Conservation (phyloP, 2,888 invertebrate species). For the Tridacna crocea region DNA sequence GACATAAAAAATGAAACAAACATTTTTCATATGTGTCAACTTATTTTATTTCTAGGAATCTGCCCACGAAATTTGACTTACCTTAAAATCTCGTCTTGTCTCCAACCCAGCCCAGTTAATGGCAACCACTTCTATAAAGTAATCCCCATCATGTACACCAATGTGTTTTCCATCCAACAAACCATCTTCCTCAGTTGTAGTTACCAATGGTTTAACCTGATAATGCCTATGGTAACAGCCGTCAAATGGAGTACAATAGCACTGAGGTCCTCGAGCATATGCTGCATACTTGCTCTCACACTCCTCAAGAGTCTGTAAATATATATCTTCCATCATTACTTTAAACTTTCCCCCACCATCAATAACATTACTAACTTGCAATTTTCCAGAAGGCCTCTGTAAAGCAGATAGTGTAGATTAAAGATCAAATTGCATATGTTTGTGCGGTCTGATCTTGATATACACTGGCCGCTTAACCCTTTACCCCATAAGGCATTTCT, state of each 20-base stretch:
- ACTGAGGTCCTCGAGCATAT: constrained; percentile 60
- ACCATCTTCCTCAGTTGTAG: constrained; percentile 42
- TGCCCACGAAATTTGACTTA: neutral
- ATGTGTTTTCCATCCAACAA: constrained; percentile 44
- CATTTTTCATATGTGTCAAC: too few species aligned
- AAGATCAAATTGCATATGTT: too few species aligned
- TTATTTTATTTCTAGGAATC: too few species aligned
- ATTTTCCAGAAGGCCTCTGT: too few species aligned
- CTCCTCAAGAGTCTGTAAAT: constrained; percentile 43
- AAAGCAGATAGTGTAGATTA: too few species aligned
- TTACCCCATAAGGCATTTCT: too few species aligned
- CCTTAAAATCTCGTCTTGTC: constrained; percentile 11
- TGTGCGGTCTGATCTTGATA: too few species aligned
- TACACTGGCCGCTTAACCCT: too few species aligned
- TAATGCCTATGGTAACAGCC: constrained; percentile 69
- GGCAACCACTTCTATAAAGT: constrained; percentile 67
- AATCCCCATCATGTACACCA: constrained; percentile 70
- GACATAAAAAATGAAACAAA: too few species aligned
- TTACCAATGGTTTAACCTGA: constrained; percentile 54
- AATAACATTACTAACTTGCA: too few species aligned
- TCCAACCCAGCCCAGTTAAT: constrained; percentile 65
- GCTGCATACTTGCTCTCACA: constrained; percentile 53
- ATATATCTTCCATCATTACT: too few species aligned
- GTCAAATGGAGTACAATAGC: constrained; percentile 68
- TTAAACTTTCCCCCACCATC: too few species aligned